Percentiles rank a stretch among this genome's conserved stretches.
These are phyloP conservation scores for Lordiphosa collinella DNA, from an alignment of 1,140 invertebrate genomes.

Conservation along the genomic window DNA sequence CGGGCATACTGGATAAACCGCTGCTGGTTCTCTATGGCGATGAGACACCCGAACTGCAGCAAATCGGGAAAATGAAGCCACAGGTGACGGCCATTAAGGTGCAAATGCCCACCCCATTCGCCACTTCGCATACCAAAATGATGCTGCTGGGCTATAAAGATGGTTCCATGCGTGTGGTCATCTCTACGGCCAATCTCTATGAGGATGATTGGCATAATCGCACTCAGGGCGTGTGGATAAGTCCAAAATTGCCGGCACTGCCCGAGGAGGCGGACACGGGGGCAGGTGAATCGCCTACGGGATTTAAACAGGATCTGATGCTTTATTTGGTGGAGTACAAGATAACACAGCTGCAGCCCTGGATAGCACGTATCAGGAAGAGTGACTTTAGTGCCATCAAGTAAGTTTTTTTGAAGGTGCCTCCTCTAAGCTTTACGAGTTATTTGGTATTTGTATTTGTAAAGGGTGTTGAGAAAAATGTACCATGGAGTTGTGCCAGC, in stretches of 20 bases:
- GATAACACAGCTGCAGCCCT: slow-evolving; percentile 84
- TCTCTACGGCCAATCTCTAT: slow-evolving; percentile 96
- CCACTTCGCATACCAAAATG: slow-evolving; percentile 97
- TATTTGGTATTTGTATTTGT: too few species aligned
- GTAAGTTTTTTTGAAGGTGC: too few species aligned
- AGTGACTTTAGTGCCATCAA: slow-evolving; percentile 91
- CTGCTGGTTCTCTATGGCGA: slow-evolving; percentile 90
- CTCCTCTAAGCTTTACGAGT: too few species aligned
- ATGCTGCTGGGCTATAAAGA: slow-evolving; percentile 92
- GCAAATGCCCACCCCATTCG: slow-evolving; percentile 88
- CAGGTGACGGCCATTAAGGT: slow-evolving; percentile 86
- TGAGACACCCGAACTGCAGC: slow-evolving; percentile 83
- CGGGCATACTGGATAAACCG: slow-evolving; percentile 85
- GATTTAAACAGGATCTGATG: slow-evolving; percentile 92
- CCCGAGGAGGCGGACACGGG: slow-evolving; percentile 81
- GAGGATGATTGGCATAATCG: slow-evolving; percentile 95
- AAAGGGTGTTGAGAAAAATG: too few species aligned
- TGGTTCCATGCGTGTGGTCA: slow-evolving; percentile 89
- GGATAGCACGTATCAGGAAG: slow-evolving; percentile 86
- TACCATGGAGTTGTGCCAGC: too few species aligned
- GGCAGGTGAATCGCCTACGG: slow-evolving; percentile 89
- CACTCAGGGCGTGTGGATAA: slow-evolving; percentile 96
- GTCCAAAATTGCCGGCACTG: slow-evolving; percentile 86
- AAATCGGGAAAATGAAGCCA: slow-evolving; percentile 81
- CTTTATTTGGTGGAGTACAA: slow-evolving; percentile 90